A percentile compares a stretch with the other conserved stretches of the same genome.
phyloP scores from a whole-genome alignment of 2,113 vertebrate genomes.

The Nannospalax galili region DNA sequence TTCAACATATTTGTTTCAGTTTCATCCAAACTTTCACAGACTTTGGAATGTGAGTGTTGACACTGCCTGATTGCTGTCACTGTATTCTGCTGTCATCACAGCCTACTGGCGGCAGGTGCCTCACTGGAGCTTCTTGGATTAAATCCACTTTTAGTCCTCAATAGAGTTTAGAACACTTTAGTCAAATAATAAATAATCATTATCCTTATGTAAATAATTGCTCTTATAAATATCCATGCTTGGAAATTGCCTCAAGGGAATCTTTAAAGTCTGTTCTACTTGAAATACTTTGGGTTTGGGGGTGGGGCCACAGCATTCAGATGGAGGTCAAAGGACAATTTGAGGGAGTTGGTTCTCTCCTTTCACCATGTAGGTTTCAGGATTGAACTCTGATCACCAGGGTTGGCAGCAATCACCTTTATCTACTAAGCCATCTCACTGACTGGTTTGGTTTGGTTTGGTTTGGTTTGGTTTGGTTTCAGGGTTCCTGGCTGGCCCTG shows the following conservation, averaged over 20 bases:
- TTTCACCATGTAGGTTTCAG: too few species aligned
- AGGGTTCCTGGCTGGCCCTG: neutral
- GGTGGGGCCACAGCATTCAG: neutral
- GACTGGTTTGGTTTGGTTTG: neutral
- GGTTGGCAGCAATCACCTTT: neutral
- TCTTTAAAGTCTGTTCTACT: constrained; percentile 43
- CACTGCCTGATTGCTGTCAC: neutral
- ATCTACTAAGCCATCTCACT: neutral
- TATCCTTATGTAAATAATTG: constrained; percentile 30
- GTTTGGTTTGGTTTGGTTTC: neutral
- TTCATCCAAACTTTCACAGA: neutral
- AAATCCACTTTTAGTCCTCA: constrained; percentile 37
- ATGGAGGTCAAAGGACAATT: neutral
- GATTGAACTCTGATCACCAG: neutral
- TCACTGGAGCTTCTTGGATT: neutral
- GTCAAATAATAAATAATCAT: constrained; percentile 3
- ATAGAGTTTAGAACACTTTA: constrained; percentile 18
- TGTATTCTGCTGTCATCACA: neutral
- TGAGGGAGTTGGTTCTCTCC: neutral
- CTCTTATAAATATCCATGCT: constrained; percentile 40
- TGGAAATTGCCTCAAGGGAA: neutral
- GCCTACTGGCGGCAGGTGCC: neutral
- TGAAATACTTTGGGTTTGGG: neutral
- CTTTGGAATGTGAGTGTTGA: constrained; percentile 30
- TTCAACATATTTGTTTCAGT: neutral